A percentile compares a stretch with the other conserved stretches of the same genome.
Evolutionary conservation across 1,140 invertebrate genomes (phyloP).

Genomic region (Apis laboriosa): DNA sequence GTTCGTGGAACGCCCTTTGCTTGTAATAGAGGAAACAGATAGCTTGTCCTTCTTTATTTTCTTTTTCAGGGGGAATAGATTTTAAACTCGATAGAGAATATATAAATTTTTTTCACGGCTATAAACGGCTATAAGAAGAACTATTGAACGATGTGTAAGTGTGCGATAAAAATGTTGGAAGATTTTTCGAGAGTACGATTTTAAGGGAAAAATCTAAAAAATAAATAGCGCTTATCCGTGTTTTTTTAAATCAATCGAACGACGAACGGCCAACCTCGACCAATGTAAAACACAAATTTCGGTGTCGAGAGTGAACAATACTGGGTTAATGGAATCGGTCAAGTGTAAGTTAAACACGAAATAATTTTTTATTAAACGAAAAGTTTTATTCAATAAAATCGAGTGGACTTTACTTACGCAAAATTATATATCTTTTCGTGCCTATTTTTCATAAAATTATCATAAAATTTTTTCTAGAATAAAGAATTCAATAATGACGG

Average conservation of each 20-base stretch:
- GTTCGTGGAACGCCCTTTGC: not conserved
- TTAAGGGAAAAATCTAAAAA: not conserved
- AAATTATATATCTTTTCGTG: conserved; percentile 69
- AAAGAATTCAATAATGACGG: too few species aligned
- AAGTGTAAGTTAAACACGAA: conserved; percentile 70
- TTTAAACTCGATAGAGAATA: too few species aligned
- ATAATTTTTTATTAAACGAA: conserved; percentile 58
- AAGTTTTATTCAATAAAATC: conserved; percentile 67
- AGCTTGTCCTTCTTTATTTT: too few species aligned
- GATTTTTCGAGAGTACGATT: too few species aligned
- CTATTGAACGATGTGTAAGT: too few species aligned
- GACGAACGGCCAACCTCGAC: too few species aligned
- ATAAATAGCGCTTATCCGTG: not conserved
- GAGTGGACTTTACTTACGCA: conserved; percentile 10
- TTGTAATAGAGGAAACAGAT: not conserved
- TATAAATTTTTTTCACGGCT: too few species aligned
- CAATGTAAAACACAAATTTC: conserved; percentile 68
- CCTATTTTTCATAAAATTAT: not conserved
- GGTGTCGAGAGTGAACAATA: conserved; percentile 23
- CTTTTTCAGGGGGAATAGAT: too few species aligned
- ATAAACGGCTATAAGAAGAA: too few species aligned
- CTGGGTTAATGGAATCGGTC: conserved; percentile 32
- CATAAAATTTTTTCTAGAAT: too few species aligned
- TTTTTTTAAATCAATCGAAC: conserved; percentile 7
- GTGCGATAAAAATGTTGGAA: too few species aligned